These are phyloP conservation scores for Proterorhinus semilunaris DNA, from an alignment of 2,113 vertebrate species.

Conservation along the genomic window DNA sequence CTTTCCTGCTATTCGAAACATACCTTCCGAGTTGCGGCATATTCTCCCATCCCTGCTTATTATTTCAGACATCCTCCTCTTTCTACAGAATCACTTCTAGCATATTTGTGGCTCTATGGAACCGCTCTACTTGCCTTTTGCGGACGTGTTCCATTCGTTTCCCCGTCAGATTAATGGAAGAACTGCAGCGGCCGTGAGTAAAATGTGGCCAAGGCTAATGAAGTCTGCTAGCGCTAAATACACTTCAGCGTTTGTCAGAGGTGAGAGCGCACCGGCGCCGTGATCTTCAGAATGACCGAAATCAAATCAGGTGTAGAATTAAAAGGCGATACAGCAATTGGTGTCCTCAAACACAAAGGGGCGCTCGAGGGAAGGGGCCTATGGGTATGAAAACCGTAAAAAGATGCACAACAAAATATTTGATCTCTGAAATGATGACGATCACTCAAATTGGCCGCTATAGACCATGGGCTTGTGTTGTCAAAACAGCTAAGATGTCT, in stretches of 20 bases:
- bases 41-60: background rate
- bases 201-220: slow-evolving; percentile 9
- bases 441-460: too few relatives aligned
- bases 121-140: background rate
- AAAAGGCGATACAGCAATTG: too few relatives aligned
- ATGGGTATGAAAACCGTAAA: too few relatives aligned
- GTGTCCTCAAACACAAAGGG: too few relatives aligned
- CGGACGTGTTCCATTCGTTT: background rate
- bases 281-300: background rate
- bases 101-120: background rate
- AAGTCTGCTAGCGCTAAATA: background rate
- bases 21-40: background rate
- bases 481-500: too few relatives aligned
- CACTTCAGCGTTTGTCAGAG: background rate
- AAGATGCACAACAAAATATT: too few relatives aligned
- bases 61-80: background rate
- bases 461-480: too few relatives aligned
- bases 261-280: background rate
- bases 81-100: background rate
- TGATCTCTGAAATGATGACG: too few relatives aligned
- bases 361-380: too few relatives aligned
- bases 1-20: background rate
- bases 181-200: background rate
- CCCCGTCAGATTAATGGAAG: background rate
- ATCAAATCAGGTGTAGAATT: background rate